Percentiles rank a stretch among this genome's conserved stretches.
These are phyloP conservation scores for Nyctalus aviator DNA, from an alignment of 2,797 vertebrate genomes.

Conservation along the genomic window DNA sequence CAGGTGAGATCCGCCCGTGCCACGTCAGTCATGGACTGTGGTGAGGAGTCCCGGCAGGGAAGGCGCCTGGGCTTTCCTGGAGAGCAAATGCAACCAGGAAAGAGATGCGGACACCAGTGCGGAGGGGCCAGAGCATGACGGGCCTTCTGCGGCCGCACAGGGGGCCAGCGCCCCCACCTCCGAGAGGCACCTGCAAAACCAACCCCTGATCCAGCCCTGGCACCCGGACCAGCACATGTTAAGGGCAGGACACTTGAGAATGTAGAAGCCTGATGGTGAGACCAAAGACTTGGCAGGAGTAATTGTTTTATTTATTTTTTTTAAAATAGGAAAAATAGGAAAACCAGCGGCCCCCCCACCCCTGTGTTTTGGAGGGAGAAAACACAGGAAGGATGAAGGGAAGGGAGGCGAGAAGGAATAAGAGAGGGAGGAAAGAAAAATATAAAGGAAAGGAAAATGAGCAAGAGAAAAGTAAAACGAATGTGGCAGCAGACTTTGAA, in stretches of 20 bases:
- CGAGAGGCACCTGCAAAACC: neutral
- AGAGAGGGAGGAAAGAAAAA: neutral
- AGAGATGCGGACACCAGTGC: neutral
- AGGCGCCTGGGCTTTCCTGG: neutral
- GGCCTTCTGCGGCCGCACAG: neutral
- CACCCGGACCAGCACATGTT: neutral
- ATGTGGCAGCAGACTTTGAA: neutral
- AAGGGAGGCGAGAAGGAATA: neutral
- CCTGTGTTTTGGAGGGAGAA: too few relatives aligned
- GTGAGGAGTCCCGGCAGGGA: neutral
- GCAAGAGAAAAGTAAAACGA: neutral
- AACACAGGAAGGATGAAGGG: neutral
- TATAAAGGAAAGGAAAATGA: neutral
- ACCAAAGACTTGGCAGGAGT: neutral
- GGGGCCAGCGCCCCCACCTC: neutral
- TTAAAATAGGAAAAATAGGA: neutral
- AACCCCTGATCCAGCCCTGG: neutral
- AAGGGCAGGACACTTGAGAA: neutral
- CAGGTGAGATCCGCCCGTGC: neutral
- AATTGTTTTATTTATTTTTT: neutral
- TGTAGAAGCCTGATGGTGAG: neutral
- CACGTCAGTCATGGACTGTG: neutral
- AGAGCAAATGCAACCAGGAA: neutral
- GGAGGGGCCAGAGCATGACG: neutral
- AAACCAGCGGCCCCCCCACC: too few relatives aligned